Base-by-base conservation (phyloP, 2,113 vertebrate genomes). In the Hippocampus mohnikei region DNA sequence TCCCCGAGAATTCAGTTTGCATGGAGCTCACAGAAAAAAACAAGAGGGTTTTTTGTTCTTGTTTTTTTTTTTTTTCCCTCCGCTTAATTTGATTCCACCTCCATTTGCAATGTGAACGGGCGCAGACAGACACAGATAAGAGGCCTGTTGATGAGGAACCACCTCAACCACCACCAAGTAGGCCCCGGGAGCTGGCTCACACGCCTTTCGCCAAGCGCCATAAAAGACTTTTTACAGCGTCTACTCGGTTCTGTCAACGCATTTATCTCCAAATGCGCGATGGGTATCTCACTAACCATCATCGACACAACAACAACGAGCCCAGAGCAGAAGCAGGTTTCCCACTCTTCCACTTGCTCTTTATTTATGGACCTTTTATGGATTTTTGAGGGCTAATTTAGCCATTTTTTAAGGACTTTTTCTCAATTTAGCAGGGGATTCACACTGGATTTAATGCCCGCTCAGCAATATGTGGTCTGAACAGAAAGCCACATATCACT, bases 201-300 rank as follows among this genome's bases (percentile, higher is more conserved):
- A 83, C 85, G n/a, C 50, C 11, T 46, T 60, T 60, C 55, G n/a
- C 88, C 70, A 85, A 91, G 83, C 87, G 88, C 89, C 87, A 89
- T 90, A 88, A 90, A 89, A 88, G 85, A 88, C 89, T 91, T 91
- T 37, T 91, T 89, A 91, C 89, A 86, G 89, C 89, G 86, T 84
- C 85, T 77, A 87, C 87, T 88, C 85, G 82, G 87, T 86, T 89
- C 91, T 89, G 90, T 90, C 89, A 90, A 87, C 88, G 86, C 90
- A 91, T 92, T 92, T 92, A 92, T 92, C 91, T 91, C 83, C 87
- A 91, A 91, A 92, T 92, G 89, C 90, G 91, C 92, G 92, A 88
- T 89, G 87, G 89, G 86, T 92, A 93, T 92, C 91, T 90, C 88
- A 87, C 87, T 88, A 92, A 89, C 89, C 82, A 92, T 92, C 84